Base-by-base conservation (phyloP, 23 tunicate species). In the Clavelina lepadiformis region DNA sequence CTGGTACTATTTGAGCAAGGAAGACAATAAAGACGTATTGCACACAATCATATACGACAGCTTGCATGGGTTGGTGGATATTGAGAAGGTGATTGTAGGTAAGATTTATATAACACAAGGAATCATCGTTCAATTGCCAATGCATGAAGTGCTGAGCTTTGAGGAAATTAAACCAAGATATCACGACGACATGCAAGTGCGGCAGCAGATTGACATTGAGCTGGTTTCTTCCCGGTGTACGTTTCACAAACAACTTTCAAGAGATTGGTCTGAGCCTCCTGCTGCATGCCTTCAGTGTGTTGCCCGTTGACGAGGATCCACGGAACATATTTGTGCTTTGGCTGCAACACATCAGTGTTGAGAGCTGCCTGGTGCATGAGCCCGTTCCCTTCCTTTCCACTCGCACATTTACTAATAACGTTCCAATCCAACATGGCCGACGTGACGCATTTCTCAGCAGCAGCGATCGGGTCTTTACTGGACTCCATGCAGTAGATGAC, bases 401-500 rank as follows among this genome's bases (percentile, higher is more conserved):
- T 74, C 8, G 96, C 61, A 56, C 96, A 88, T n/a, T 56, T 74
- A 46, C 80, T 45, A 32, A 88, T 57, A 5, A 32, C 38, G 3
- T 52, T 44, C 87, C 87, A 88, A 32, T 80, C 73, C 51, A 65
- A 44, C n/a, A 35, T 51, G 26, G 53, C 81, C 38, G 60, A 46
- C 0, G 56, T 63, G 1, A 88, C 72, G 41, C 96, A 88, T 49
- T 49, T 81, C 50, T 71, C 67, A 20, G 89, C 97, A 21, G 80
- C 89, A 3, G 68, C 62, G 19, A 89, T 58, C 2, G 89, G 89
- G 49, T 89, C 83, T 38, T 69, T 2, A 1, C 88, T 33, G 33
- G 24, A 33, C 46, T 79, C 96, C 74, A 88, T 88, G 78, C 96
- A 88, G 61, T 88, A 46, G 35, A 88, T 53, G 35, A 88, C 68